These are phyloP conservation scores for Mustela erminea DNA, from an alignment of 2,797 vertebrate species.

Conservation along the genomic window DNA sequence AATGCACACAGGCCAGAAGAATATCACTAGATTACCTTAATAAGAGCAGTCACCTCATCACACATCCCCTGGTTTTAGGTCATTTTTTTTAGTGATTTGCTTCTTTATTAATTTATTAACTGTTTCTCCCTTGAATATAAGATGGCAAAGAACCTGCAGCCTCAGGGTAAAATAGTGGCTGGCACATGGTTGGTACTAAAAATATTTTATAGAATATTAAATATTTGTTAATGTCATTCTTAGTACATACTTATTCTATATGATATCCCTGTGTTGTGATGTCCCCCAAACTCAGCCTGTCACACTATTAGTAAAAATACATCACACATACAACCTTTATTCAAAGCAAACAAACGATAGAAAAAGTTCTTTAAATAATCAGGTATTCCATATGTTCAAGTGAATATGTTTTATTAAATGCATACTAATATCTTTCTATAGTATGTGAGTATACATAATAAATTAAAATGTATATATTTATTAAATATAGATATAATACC, in stretches of 20 bases:
- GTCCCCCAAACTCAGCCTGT: not conserved
- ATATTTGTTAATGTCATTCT: not conserved
- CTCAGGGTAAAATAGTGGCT: not conserved
- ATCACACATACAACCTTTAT: not conserved
- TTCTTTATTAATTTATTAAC: not conserved
- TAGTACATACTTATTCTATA: not conserved
- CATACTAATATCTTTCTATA: conserved; percentile 85
- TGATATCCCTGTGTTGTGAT: not conserved
- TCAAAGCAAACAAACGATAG: conserved; percentile 52
- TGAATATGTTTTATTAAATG: conserved; percentile 89
- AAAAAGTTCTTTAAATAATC: conserved; percentile 80
- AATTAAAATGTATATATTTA: conserved; percentile 86
- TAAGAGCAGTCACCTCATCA: not conserved
- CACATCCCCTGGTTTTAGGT: not conserved
- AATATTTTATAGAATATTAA: not conserved
- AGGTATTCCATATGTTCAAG: conserved; percentile 82
- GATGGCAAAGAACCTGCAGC: not conserved
- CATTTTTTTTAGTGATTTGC: not conserved
- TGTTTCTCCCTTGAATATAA: not conserved
- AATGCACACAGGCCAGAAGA: not conserved
- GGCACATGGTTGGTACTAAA: not conserved
- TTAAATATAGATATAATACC: conserved; percentile 86
- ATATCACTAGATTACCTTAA: not conserved
- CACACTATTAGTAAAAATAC: not conserved
- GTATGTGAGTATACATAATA: conserved; percentile 85